These are phyloP conservation scores for Choristoneura fumiferana DNA, from an alignment of 1,140 invertebrate genomes.

Conservation along the genomic window DNA sequence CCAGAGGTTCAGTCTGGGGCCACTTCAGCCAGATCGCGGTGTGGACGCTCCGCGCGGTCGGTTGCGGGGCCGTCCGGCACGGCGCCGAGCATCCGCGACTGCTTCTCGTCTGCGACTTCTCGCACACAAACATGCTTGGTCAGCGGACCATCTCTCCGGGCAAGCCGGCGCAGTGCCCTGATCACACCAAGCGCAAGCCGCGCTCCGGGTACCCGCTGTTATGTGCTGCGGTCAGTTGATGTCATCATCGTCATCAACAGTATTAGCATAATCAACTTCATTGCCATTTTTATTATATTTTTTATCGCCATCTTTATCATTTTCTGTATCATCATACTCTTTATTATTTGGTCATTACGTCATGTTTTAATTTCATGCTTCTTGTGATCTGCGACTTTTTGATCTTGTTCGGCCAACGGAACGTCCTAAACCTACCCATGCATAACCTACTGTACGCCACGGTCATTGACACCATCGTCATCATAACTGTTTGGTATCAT, in stretches of 20 bases:
- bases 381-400: no score
- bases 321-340: no score
- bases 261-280: no score
- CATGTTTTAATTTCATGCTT: no score
- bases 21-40: slow-evolving; percentile 66
- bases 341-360: no score
- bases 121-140: slow-evolving; percentile 69
- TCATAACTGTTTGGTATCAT: no score
- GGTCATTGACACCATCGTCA: no score
- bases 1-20: slow-evolving; percentile 52
- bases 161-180: slow-evolving; percentile 42
- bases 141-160: slow-evolving; percentile 52
- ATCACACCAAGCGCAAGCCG: slow-evolving; percentile 35
- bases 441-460: no score
- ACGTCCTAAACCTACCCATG: no score
- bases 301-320: no score
- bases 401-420: no score
- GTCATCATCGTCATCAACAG: neutral
- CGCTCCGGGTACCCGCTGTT: slow-evolving; percentile 48
- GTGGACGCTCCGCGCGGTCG: slow-evolving; percentile 54
- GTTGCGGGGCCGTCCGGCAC: slow-evolving; percentile 58
- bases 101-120: slow-evolving; percentile 66
- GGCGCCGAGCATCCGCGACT: slow-evolving; percentile 38
- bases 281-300: no score
- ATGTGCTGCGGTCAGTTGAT: slow-evolving; percentile 50